These are phyloP conservation scores for Halcyon malimbica DNA, from an alignment of 2,113 vertebrate species.

Conservation along the genomic window DNA sequence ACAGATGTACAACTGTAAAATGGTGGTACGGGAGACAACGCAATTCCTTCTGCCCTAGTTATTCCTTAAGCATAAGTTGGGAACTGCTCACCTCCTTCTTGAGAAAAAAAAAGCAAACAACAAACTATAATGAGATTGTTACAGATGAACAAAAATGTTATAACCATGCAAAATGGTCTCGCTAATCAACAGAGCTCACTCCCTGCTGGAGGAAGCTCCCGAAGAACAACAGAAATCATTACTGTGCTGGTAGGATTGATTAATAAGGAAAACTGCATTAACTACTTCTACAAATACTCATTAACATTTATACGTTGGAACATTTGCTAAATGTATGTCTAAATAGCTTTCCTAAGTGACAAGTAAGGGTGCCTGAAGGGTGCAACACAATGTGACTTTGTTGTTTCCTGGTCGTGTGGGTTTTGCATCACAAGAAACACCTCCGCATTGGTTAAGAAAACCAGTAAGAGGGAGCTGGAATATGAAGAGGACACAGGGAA, in stretches of 20 bases:
- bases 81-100: background rate
- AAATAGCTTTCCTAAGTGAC: constrained; percentile 47
- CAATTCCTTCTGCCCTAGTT: background rate
- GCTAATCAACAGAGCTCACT: constrained; percentile 62
- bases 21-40: background rate
- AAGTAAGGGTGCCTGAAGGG: constrained; percentile 46
- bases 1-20: background rate
- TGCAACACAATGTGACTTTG: background rate
- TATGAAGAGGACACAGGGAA: background rate
- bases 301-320: constrained; percentile 59
- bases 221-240: constrained; percentile 60
- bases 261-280: constrained; percentile 63
- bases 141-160: constrained; percentile 48
- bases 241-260: constrained; percentile 55
- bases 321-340: constrained; percentile 1
- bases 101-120: background rate
- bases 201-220: constrained; percentile 50
- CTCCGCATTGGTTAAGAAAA: background rate
- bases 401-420: background rate
- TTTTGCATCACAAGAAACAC: rapidly evolving
- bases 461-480: background rate
- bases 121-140: constrained; percentile 22
- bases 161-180: constrained; percentile 36
- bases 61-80: background rate
- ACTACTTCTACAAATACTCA: constrained; percentile 53